These are phyloP conservation scores for Acestrorhynchus altus DNA, from an alignment of 2,797 vertebrate genomes.

Conservation along the genomic window DNA sequence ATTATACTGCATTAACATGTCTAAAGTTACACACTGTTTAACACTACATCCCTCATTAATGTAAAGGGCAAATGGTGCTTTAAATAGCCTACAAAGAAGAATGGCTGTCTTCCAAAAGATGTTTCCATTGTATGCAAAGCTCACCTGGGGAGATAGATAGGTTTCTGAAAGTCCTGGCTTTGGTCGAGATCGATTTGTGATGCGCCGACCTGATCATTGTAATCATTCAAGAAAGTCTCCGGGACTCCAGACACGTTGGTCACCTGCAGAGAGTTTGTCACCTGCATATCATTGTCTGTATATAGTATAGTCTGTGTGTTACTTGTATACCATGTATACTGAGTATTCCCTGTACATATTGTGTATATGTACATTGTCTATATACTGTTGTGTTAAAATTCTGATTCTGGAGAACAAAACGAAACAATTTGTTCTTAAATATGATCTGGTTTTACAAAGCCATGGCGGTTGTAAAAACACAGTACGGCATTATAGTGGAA, in stretches of 20 bases:
- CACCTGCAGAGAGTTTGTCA: constrained; percentile 73
- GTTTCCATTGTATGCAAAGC: constrained; percentile 43
- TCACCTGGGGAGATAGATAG: constrained; percentile 81
- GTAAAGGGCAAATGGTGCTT: not conserved
- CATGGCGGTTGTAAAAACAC: not conserved
- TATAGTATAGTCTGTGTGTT: no score
- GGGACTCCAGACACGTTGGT: constrained; percentile 82
- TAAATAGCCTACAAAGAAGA: not conserved
- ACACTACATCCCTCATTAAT: not conserved
- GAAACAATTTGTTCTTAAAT: no score
- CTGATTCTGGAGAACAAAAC: no score
- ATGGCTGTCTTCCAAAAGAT: not conserved
- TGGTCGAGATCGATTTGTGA: constrained; percentile 72
- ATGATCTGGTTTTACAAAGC: no score
- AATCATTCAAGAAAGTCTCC: constrained; percentile 71
- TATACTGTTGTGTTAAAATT: no score
- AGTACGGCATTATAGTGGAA: not conserved
- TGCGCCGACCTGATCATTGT: constrained; percentile 72
- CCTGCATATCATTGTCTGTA: no score
- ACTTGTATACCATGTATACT: no score
- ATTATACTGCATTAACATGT: no score
- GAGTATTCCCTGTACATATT: no score
- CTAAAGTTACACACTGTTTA: no score
- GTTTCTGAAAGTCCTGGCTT: constrained; percentile 68
- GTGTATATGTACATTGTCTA: no score